Evolutionary conservation across 2,888 invertebrate genomes (phyloP).

Genomic region (Spodoptera picta): DNA sequence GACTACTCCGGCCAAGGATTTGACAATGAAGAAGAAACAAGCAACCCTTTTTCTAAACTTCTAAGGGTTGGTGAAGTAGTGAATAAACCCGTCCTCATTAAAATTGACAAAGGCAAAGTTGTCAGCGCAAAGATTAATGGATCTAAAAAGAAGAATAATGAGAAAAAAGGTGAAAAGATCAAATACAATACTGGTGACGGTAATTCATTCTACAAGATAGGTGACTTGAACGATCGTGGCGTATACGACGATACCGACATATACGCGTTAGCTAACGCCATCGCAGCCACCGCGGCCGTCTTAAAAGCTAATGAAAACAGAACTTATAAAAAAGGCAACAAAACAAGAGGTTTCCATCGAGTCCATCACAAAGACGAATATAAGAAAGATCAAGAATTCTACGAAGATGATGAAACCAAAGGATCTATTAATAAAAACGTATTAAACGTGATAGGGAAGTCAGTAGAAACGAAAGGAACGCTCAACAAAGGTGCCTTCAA

Average conservation of each 20-base stretch:
- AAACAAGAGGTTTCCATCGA: slow-evolving; percentile 88
- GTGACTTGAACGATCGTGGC: slow-evolving; percentile 70
- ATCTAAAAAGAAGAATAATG: slow-evolving; percentile 71
- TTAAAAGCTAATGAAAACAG: slow-evolving; percentile 80
- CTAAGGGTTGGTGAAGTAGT: slow-evolving; percentile 41
- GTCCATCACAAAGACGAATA: slow-evolving; percentile 90
- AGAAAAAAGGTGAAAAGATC: slow-evolving; percentile 68
- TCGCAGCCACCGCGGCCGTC: slow-evolving; percentile 76
- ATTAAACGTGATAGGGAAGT: slow-evolving; percentile 81
- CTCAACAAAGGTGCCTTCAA: slow-evolving; percentile 76
- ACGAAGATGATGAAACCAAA: slow-evolving; percentile 87
- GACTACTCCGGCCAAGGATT: slow-evolving; percentile 74
- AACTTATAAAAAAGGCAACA: slow-evolving; percentile 87
- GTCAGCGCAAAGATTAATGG: slow-evolving; percentile 65
- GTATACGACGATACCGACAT: slow-evolving; percentile 76
- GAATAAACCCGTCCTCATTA: slow-evolving; percentile 20
- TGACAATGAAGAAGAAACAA: slow-evolving; percentile 75
- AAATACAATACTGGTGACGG: slow-evolving; percentile 73
- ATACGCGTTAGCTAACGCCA: slow-evolving; percentile 78
- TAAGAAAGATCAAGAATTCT: slow-evolving; percentile 89
- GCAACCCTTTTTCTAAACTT: slow-evolving; percentile 60
- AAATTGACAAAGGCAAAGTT: slow-evolving; percentile 27
- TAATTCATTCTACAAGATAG: slow-evolving; percentile 72
- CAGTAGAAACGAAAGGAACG: slow-evolving; percentile 79
- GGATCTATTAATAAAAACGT: slow-evolving; percentile 86